phyloP scores from a whole-genome alignment of 2,888 invertebrate genomes.

The Drosophila birchii region DNA sequence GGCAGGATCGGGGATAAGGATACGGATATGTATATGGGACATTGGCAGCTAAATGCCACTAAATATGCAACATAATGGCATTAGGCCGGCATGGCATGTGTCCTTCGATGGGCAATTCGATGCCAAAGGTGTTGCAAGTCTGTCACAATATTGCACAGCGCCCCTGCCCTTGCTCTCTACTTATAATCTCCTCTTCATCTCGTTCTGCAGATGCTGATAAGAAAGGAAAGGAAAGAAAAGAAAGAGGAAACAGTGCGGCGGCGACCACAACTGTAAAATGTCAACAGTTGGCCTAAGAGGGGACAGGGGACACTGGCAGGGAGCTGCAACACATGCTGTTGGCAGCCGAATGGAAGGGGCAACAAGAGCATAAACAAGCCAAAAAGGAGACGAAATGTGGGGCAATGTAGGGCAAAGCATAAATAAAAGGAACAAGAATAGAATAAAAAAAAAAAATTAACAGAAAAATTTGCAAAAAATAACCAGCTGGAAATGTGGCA shows the following conservation, averaged over 20 bases:
- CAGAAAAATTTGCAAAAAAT: background rate
- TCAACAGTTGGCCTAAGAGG: conserved; percentile 33
- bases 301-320: conserved; percentile 19
- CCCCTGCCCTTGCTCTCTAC: conserved; percentile 10
- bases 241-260: conserved; percentile 7
- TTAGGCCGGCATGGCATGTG: conserved; percentile 39
- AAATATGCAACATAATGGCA: conserved; percentile 70
- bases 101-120: conserved; percentile 22
- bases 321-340: conserved; percentile 43
- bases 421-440: conserved; percentile 18
- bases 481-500: background rate
- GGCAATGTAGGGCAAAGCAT: conserved; percentile 24
- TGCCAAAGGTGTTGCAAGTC: conserved; percentile 59
- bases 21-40: conserved; percentile 5
- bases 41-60: conserved; percentile 66
- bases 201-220: conserved; percentile 34
- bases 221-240: conserved; percentile 7
- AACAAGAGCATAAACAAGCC: conserved; percentile 27
- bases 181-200: conserved; percentile 6
- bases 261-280: conserved; percentile 36
- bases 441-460: background rate
- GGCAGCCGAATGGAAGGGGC: background rate
- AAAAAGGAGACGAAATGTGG: conserved; percentile 9
- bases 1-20: conserved; percentile 19
- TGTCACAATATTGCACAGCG: conserved; percentile 69